Base-by-base conservation (phyloP, 2,888 invertebrate genomes). In the Ariolimax columbianus region DNA sequence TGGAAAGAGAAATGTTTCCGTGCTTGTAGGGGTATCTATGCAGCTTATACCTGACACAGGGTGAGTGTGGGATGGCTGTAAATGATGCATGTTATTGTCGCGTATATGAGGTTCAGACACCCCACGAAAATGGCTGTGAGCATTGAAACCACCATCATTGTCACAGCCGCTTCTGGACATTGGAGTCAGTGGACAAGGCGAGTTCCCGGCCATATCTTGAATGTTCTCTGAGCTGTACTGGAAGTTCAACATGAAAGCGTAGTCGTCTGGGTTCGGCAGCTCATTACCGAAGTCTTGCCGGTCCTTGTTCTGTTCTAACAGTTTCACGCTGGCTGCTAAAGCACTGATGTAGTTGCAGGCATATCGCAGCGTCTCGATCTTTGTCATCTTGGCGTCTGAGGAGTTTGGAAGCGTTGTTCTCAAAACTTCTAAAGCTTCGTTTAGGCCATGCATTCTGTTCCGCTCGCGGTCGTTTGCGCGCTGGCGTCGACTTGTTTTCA, bases 271-370 rank as follows among this genome's bases (percentile, higher is more conserved):
- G 55, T 84, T 84, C 33, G 84, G 84, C 33, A 84, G 63, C 40
- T 84, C 84, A 30, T 40, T 51, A 30, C 38, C 47, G 26, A 66
- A 63, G 23, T 43, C 73, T 0, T 11, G 47, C n/a, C 63, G 40
- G 47, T 84, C 84, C 19, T 80, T 80, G 9, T 43, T 59, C 80
- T 84, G 84, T 51, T 86, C 88, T 30, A 88, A 68, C 17, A 85
- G 73, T 68, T 88, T 87, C 63, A 88, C 72, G 70, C 87, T 88
- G 77, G 87, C 87, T 1, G 97, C 96, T 84, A 99, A 94, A 0
- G 98, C 97, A 95, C 97, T 97, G 87, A 99, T 99, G 94, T 99
- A 99, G 93, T 98, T 98, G 94, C 98, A 97, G 0, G 99, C 98
- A 92, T 98, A 98, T 75, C 96, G 95, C 17, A 96, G 93, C 0